Evolutionary conservation across 2,797 vertebrate species (phyloP).

Genomic region (Menidia menidia): DNA sequence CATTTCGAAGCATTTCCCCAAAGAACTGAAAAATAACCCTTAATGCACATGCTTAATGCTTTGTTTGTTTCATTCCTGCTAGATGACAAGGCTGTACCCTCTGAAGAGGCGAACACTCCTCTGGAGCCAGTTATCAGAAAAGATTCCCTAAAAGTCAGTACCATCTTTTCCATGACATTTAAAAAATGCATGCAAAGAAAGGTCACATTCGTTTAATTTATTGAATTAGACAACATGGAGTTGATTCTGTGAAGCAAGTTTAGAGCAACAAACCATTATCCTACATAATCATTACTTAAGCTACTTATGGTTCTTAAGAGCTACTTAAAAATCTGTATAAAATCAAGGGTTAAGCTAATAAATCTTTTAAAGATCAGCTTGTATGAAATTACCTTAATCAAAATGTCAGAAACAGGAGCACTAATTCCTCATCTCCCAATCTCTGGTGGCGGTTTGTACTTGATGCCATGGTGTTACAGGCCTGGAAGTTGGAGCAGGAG

Average conservation of each 20-base stretch:
- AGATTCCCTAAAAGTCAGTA: conserved; percentile 91
- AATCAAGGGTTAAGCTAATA: too few relatives aligned
- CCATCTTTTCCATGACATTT: not conserved
- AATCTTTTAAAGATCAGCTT: too few relatives aligned
- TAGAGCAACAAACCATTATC: too few relatives aligned
- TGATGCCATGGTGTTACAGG: conserved; percentile 73
- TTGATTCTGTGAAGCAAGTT: not conserved
- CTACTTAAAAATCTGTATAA: too few relatives aligned
- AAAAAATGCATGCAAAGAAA: not conserved
- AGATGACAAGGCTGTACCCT: conserved; percentile 25
- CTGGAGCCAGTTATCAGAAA: conserved; percentile 82
- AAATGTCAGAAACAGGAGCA: not conserved
- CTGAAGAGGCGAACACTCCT: conserved; percentile 8
- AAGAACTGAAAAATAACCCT: not conserved
- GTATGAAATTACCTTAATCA: not conserved
- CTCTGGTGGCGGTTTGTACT: not conserved
- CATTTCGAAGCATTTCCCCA: too few relatives aligned
- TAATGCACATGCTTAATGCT: not conserved
- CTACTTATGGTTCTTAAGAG: too few relatives aligned
- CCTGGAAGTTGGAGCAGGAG: conserved; percentile 88
- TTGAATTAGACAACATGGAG: not conserved
- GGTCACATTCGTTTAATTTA: not conserved
- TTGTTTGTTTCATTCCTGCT: conserved; percentile 18
- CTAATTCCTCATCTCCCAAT: not conserved
- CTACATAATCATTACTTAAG: too few relatives aligned